Base-by-base conservation (phyloP, 1,140 invertebrate species). In the Wasmannia auropunctata region DNA sequence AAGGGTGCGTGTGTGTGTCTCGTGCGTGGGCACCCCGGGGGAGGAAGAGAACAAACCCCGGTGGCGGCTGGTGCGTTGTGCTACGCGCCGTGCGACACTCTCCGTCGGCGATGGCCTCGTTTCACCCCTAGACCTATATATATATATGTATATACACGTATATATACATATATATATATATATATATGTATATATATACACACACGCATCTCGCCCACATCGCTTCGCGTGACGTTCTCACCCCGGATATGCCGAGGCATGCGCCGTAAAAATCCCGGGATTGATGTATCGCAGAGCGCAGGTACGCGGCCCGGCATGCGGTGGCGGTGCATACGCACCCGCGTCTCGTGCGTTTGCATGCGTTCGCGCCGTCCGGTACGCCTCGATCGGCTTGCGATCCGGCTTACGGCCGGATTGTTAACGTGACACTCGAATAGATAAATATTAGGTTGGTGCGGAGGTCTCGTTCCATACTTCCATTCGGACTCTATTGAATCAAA, bases 281-380 rank as follows among this genome's bases (percentile, higher is more conserved):
- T 95, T 95, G 94, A 95, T 95, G 95, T 95, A 94, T 95, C 93
- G 91, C 93, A 93, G 92, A 92, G 94, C 94, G 93, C 95, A 95
- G 95, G 95, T 95, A 95, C 91, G 91, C 91, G 16, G 65, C 69
- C 63, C 37, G 37, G 40, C 72, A 67, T 58, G 58, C 69, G 56
- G 49, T 22, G 34, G 34, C 14, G 34, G 14, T 46, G 34, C 69
- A 40, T 40, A 25, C 37, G 49, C 60, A 65, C 63, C n/a, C 63
- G 40, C 40, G 89, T 67, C 37, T 67, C 92, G 86, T 89, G 88
- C 90, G 91, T 91, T 93, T 92, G 91, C 89, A 92, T 91, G 88
- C 87, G 87, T 88, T 87, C 37, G 43, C 25, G 60, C 31, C 31
- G n/a, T 43, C 34, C 34, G 34, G 34, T 40, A 65, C 19, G n/a